A percentile compares a stretch with the other conserved stretches of the same genome.
phyloP scores from a whole-genome alignment of 2,888 invertebrate genomes.

The Philonicus albiceps region DNA sequence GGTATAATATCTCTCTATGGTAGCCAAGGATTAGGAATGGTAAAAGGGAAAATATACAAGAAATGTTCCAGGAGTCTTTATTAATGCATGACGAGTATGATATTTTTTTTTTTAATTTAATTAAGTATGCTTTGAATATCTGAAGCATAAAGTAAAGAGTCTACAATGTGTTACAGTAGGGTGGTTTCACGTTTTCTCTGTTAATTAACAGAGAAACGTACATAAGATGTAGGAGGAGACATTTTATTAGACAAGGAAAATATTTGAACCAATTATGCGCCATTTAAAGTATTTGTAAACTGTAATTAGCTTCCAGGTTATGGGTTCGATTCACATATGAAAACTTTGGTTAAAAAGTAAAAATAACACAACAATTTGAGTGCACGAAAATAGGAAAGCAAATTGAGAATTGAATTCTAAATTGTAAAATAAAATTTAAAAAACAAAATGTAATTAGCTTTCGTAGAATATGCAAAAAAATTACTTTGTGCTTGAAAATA shows the following conservation, averaged over 20 bases:
- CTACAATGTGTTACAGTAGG: background rate
- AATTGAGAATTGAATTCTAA: too few relatives aligned
- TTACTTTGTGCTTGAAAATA: too few relatives aligned
- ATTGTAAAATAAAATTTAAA: too few relatives aligned
- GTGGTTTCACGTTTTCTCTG: background rate
- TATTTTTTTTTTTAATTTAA: background rate
- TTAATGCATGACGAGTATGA: background rate
- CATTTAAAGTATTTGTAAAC: background rate
- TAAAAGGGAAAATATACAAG: background rate
- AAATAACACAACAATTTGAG: too few relatives aligned
- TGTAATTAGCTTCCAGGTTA: too few relatives aligned
- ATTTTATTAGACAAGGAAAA: background rate
- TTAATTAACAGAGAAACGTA: background rate
- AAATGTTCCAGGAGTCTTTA: background rate
- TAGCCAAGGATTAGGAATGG: background rate
- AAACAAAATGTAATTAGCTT: too few relatives aligned
- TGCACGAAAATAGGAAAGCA: too few relatives aligned
- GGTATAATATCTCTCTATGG: background rate
- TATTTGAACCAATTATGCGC: background rate
- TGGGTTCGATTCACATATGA: too few relatives aligned
- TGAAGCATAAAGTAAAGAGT: background rate
- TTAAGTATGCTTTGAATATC: background rate
- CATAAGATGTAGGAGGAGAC: background rate
- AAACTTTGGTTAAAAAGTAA: too few relatives aligned
- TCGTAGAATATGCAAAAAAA: too few relatives aligned